Conservation (phyloP, 2,113 vertebrate genomes). For the Channa maculata region DNA sequence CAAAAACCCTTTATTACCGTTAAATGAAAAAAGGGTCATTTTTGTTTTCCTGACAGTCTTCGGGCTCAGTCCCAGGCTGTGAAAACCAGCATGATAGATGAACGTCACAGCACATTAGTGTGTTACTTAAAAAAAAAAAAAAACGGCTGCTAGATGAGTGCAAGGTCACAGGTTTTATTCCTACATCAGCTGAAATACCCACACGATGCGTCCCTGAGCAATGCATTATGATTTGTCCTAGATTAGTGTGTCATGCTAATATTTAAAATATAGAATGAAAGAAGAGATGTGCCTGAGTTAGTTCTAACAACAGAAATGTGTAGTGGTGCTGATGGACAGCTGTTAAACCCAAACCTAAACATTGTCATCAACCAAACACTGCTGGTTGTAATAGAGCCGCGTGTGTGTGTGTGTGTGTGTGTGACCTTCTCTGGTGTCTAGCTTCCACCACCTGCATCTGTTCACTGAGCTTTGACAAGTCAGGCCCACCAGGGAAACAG, state of each 20-base stretch:
- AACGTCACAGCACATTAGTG: conserved; percentile 10
- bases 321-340: conserved; percentile 48
- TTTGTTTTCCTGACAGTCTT: conserved; percentile 49
- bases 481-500: conserved; percentile 42
- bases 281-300: background rate
- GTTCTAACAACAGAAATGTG: conserved; percentile 14
- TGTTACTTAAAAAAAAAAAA: background rate
- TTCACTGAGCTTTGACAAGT: conserved; percentile 54
- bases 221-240: background rate
- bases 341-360: conserved; percentile 33
- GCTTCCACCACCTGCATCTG: conserved; percentile 49
- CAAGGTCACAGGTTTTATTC: conserved; percentile 52
- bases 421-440: conserved; percentile 52
- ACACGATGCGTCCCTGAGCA: conserved; percentile 10
- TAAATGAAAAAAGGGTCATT: conserved; percentile 5
- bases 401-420: conserved; percentile 19
- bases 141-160: conserved; percentile 19
- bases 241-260: conserved; percentile 25
- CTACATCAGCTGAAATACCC: background rate
- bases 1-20: conserved; percentile 50
- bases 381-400: conserved; percentile 38
- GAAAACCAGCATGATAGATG: conserved; percentile 38
- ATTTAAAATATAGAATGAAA: conserved; percentile 11
- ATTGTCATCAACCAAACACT: conserved; percentile 34
- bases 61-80: conserved; percentile 42